Evolutionary conservation across 1,140 invertebrate species (phyloP), one percentile per base, ranked within the genome.

Genomic region (Drosophila sturtevanti): DNA sequence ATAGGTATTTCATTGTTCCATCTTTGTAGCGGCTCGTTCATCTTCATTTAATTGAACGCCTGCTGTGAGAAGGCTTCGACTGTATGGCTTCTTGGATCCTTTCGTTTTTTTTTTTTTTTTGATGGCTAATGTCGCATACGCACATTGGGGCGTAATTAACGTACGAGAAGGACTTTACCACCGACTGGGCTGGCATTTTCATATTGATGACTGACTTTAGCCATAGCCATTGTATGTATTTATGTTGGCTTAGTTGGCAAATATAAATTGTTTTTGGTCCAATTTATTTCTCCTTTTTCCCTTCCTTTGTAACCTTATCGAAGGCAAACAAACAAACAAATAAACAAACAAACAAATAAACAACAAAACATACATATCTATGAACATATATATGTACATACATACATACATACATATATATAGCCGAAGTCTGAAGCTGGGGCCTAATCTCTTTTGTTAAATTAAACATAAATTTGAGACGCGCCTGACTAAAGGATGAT

Each of bases 31-130:
- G n/a, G 62, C 58, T 74, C 75, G 71, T 70, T 77, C 54, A 66
- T 74, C 71, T 63, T 74, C 75, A 59, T 66, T 77, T 74, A 74
- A 77, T 77, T 74, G 71, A 77, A 77, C 66, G 66, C 71, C 68
- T 64, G 65, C 68, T 67, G 67, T 65, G 68, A 59, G 65, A 11
- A 10, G 41, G 41, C 41, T 44, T 44, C 16, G 41, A 52, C 27
- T 59, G 18, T 59, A 37, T 18, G 35, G 31, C 4, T 60, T 24
- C 21, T 60, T 12, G 12, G 12, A 24, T 21, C 18, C 18, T 11
- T n/a, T n/a, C n/a, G n/a, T n/a, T n/a, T n/a, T n/a, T n/a, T n/a
- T n/a, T n/a, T n/a, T n/a, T n/a, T 59, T 38, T 7, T 38, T 37
- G 34, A 18, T 22, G 16, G 16, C 54, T 56, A 37, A 60, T 60